Base-by-base conservation (phyloP, 2,888 invertebrate genomes). In the Pinctada fucata region DNA sequence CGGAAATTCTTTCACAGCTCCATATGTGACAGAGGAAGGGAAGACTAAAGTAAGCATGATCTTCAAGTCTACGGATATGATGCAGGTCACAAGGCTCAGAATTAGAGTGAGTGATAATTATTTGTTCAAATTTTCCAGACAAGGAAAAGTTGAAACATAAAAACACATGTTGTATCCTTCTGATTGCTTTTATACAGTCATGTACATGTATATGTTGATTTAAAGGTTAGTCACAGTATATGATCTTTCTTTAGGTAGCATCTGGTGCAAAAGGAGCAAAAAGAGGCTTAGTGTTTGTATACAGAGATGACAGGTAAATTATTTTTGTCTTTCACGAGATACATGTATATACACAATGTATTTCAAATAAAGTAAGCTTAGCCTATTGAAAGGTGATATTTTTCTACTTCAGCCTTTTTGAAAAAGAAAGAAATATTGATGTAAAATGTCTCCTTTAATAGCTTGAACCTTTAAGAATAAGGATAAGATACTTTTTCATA, bases 281-380 rank as follows among this genome's bases (percentile, higher is more conserved):
- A 77, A 78, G 88, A 75, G 92, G 91, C 10, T 80, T 92, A 52
- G 85, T 92, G 8, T 92, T 91, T 88, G 90, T 92, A 3, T 92
- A 89, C 85, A 90, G 88, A 80, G 86, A 82, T 75, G 77, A 88
- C 63, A 77, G 74, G 89, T 89, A 83, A 76, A 47, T 31, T 31
- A 31, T 31, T 31, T 31, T 31, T 31, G 31, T 31, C 31, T 31
- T 31, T 31, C 31, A 31, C 31, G 31, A 31, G 31, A 31, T 31
- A 31, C 31, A 31, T 31, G 31, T 31, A 31, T 31, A 31, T 31
- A 31, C 31, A 31, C 31, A 31, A 31, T 31, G 31, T 31, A 31
- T 31, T 31, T 31, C 31, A 31, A 31, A 31, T 31, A 31, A 31
- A 31, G 31, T 31, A 31, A 31, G 31, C 31, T 31, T 31, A 31